Evolutionary conservation across 2,888 invertebrate genomes (phyloP).

Genomic region (Latheticus oryzae): DNA sequence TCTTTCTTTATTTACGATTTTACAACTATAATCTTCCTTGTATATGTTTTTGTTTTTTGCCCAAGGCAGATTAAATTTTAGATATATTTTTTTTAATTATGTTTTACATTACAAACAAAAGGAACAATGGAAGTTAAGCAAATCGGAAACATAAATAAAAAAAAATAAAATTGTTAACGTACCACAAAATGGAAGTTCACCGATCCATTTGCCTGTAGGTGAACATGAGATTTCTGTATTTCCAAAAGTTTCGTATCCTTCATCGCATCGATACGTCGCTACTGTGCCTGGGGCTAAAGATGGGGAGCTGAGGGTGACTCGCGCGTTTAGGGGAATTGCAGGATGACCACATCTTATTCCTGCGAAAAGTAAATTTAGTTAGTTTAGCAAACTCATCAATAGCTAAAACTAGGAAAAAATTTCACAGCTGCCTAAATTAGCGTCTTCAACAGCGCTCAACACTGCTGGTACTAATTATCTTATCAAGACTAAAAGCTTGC

Average conservation of each 20-base stretch:
- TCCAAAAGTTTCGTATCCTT: conserved; percentile 89
- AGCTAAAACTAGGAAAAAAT: no score
- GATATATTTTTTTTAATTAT: no score
- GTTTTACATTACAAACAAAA: background rate
- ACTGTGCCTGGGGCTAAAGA: conserved; percentile 70
- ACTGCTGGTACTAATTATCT: no score
- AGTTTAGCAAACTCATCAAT: no score
- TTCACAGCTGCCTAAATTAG: no score
- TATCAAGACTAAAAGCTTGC: no score
- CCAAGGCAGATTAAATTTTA: no score
- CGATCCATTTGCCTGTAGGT: conserved; percentile 80
- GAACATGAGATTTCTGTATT: conserved; percentile 77
- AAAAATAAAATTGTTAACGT: conserved; percentile 59
- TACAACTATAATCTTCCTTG: no score
- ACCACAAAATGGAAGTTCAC: conserved; percentile 88
- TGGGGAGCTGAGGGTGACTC: conserved; percentile 73
- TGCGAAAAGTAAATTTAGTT: conserved; percentile 52
- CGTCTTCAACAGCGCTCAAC: no score
- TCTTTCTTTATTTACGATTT: no score
- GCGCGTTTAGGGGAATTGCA: conserved; percentile 85
- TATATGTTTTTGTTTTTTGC: no score
- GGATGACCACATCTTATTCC: conserved; percentile 81
- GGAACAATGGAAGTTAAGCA: conserved; percentile 4
- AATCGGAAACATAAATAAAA: conserved; percentile 11
- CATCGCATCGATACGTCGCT: conserved; percentile 86